Percentiles rank a stretch among this genome's conserved stretches.
phyloP scores from a whole-genome alignment of 2,113 vertebrate species.

The Nematolebias whitei region DNA sequence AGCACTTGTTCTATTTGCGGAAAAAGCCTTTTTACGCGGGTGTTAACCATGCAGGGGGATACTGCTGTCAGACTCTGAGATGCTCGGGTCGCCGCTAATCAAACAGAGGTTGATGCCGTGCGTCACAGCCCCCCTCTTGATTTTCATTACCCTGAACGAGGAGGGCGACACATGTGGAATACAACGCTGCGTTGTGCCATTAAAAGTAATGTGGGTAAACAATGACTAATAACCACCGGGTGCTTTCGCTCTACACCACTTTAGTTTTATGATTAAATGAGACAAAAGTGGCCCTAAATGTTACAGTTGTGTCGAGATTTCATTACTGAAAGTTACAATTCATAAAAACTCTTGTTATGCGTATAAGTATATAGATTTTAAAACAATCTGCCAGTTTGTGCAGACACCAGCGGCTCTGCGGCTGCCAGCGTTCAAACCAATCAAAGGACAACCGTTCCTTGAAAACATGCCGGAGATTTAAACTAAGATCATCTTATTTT shows the following conservation, averaged over 20 bases:
- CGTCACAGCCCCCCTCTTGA: conserved; percentile 58
- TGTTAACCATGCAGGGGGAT: conserved; percentile 51
- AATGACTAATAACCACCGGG: conserved; percentile 8
- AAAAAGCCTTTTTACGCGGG: conserved; percentile 47
- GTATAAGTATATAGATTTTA: too few species aligned
- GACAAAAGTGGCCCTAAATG: conserved; percentile 1
- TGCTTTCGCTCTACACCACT: not conserved
- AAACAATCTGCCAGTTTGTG: not conserved
- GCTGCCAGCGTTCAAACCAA: not conserved
- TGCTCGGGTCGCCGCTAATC: conserved; percentile 67
- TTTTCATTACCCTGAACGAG: conserved; percentile 44
- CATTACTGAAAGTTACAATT: too few species aligned
- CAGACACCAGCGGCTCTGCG: not conserved
- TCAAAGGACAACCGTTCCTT: too few species aligned
- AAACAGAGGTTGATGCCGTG: conserved; percentile 67
- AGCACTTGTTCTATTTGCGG: conserved; percentile 68
- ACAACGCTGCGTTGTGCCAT: not conserved
- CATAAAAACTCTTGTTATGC: too few species aligned
- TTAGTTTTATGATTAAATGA: not conserved
- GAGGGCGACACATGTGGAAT: conserved; percentile 16
- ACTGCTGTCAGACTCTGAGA: conserved; percentile 59
- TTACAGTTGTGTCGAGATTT: not conserved
- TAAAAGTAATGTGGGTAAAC: conserved; percentile 8
- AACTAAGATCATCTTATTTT: too few species aligned
- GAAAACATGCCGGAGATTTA: too few species aligned